These are phyloP conservation scores for Holacanthella duospinosa DNA, from an alignment of 2,888 invertebrate species.

Conservation along the genomic window DNA sequence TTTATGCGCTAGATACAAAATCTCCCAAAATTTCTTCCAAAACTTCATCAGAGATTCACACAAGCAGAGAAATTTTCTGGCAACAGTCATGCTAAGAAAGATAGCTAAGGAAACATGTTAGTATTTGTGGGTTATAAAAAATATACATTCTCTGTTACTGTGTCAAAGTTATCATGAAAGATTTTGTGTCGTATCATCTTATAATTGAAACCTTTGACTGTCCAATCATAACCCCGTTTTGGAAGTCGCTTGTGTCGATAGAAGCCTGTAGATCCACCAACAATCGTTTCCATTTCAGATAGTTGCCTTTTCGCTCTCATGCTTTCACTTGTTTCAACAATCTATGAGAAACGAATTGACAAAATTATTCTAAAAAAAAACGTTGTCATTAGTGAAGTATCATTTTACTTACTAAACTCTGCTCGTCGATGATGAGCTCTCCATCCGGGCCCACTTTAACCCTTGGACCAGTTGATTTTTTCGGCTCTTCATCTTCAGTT, in stretches of 20 bases:
- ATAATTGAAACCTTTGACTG: slow-evolving; percentile 46
- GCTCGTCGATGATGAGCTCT: slow-evolving; percentile 71
- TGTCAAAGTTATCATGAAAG: too few species aligned
- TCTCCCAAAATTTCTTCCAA: too few species aligned
- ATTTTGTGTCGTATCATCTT: too few species aligned
- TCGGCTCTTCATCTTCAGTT: slow-evolving; percentile 3
- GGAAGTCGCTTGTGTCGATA: slow-evolving; percentile 49
- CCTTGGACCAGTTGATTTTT: slow-evolving; percentile 50
- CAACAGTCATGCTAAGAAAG: too few species aligned
- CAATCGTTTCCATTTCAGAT: slow-evolving; percentile 53
- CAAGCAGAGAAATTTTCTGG: too few species aligned
- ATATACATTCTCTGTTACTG: too few species aligned
- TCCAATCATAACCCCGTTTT: slow-evolving; percentile 63
- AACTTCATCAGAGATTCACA: too few species aligned
- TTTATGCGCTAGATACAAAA: not conserved
- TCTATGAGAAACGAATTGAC: slow-evolving; percentile 39
- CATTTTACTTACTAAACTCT: slow-evolving; percentile 54
- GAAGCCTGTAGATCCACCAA: slow-evolving; percentile 47
- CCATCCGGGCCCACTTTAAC: slow-evolving; percentile 78
- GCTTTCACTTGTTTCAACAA: slow-evolving; percentile 58
- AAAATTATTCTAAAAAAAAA: not conserved
- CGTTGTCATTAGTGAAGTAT: slow-evolving; percentile 5
- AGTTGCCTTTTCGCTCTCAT: slow-evolving; percentile 48
- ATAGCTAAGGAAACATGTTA: too few species aligned
- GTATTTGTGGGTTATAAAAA: too few species aligned